A percentile compares a stretch with the other conserved stretches of the same genome.
Evolutionary conservation across 2,113 vertebrate species (phyloP).

Genomic region (Camelus bactrianus): DNA sequence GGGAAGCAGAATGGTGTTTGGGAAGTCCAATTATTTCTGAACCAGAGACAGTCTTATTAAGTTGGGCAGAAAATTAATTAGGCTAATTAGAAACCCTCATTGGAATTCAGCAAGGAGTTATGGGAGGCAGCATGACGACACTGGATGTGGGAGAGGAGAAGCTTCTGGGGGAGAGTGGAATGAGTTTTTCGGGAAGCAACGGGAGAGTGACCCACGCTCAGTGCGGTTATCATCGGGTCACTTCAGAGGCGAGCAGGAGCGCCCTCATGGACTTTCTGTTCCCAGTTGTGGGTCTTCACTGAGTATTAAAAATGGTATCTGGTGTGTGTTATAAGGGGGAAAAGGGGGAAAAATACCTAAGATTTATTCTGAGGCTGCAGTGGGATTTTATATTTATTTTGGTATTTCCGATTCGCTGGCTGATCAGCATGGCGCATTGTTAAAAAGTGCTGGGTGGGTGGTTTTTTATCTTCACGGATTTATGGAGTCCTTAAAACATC

Average conservation of each 20-base stretch:
- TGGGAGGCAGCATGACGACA: conserved; percentile 78
- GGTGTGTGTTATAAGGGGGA: background rate
- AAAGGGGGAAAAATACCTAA: background rate
- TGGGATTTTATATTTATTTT: conserved; percentile 83
- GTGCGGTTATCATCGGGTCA: background rate
- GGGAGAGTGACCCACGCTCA: conserved; percentile 1
- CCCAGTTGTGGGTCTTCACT: conserved; percentile 66
- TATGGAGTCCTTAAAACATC: conserved; percentile 86
- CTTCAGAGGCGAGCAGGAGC: background rate
- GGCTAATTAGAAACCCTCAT: conserved; percentile 90
- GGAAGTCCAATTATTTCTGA: conserved; percentile 90
- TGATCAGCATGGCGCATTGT: conserved; percentile 77
- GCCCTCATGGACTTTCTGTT: conserved; percentile 60
- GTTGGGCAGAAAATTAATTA: conserved; percentile 92
- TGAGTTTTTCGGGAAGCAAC: conserved; percentile 62
- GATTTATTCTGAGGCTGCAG: conserved; percentile 79
- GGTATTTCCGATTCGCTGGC: conserved; percentile 73
- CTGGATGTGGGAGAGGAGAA: background rate
- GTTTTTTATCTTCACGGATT: conserved; percentile 81
- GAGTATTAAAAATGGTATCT: conserved; percentile 66
- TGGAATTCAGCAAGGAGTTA: conserved; percentile 88
- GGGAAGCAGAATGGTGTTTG: conserved; percentile 86
- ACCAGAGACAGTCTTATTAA: conserved; percentile 91
- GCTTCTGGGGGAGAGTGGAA: conserved; percentile 59
- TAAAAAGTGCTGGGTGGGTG: conserved; percentile 84